These are phyloP conservation scores for Microcebus tavaratra DNA, from an alignment of 2,113 vertebrate species.

Conservation along the genomic window DNA sequence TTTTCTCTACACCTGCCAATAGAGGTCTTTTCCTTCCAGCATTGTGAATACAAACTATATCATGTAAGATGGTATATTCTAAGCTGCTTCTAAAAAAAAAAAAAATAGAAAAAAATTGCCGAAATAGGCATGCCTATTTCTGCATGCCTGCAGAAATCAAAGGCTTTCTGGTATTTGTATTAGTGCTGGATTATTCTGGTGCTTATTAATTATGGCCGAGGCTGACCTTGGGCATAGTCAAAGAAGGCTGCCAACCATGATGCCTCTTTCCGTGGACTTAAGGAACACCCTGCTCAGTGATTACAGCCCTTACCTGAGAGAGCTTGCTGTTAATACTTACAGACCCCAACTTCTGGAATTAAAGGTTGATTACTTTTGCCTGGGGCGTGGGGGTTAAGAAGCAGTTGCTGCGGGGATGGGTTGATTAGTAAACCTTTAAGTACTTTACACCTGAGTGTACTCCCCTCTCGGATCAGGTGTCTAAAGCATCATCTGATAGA, in stretches of 20 bases:
- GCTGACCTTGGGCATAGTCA: neutral
- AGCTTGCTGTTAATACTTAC: neutral
- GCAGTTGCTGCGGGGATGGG: neutral
- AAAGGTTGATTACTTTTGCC: neutral
- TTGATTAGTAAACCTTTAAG: neutral
- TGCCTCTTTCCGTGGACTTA: neutral
- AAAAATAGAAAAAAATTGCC: neutral
- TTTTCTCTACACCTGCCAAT: neutral
- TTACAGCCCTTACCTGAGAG: neutral
- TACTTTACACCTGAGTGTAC: neutral
- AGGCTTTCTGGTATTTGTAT: neutral
- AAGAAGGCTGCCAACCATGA: neutral
- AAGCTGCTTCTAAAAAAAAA: neutral
- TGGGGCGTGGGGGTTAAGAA: neutral
- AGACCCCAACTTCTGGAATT: neutral
- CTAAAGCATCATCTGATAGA: neutral
- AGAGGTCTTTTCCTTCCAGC: neutral
- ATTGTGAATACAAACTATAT: neutral
- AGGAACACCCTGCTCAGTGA: neutral
- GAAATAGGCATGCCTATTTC: neutral
- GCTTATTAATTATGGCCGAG: neutral
- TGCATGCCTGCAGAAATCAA: neutral
- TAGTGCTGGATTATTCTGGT: neutral
- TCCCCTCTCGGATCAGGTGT: neutral
- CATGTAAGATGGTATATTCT: neutral